Percentiles rank a stretch among this genome's conserved stretches.
Conservation (phyloP, 2,797 vertebrate genomes). For the Caiman crocodilus region DNA sequence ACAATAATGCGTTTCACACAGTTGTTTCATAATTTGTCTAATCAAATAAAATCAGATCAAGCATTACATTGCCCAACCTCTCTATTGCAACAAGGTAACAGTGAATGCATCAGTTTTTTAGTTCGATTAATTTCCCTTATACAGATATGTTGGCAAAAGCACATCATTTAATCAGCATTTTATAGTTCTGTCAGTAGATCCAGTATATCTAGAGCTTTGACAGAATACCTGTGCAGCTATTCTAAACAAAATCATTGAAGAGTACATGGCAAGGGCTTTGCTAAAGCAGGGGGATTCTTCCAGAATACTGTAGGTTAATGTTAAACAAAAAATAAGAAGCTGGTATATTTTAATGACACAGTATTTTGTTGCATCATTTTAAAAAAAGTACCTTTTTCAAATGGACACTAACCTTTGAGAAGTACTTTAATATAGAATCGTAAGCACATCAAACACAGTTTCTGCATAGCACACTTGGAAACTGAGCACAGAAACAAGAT, state of each 20-base stretch:
- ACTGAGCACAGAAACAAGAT: not conserved
- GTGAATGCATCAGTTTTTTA: constrained; percentile 37
- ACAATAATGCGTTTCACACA: constrained; percentile 73
- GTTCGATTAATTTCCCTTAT: constrained; percentile 56
- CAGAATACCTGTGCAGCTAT: not conserved
- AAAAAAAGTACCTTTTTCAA: not conserved
- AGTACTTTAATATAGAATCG: not conserved
- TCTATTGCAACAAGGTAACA: constrained; percentile 22
- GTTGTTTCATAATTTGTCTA: constrained; percentile 75
- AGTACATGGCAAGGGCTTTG: not conserved
- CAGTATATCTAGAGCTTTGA: not conserved
- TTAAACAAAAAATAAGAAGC: fast-evolving
- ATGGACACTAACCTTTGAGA: not conserved
- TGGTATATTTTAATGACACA: fast-evolving
- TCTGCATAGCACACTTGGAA: not conserved
- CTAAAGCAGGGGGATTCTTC: fast-evolving
- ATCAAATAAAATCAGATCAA: constrained; percentile 73
- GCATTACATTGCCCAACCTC: constrained; percentile 66
- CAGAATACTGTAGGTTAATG: fast-evolving
- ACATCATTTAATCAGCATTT: constrained; percentile 26
- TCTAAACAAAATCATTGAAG: fast-evolving
- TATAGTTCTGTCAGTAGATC: not conserved
- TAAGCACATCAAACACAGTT: not conserved
- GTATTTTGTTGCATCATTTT: fast-evolving
- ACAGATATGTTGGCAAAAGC: constrained; percentile 51